Evolutionary conservation across 2,888 invertebrate genomes (phyloP), one percentile per base, ranked within the genome.

Genomic region (Teleogryllus oceanicus): DNA sequence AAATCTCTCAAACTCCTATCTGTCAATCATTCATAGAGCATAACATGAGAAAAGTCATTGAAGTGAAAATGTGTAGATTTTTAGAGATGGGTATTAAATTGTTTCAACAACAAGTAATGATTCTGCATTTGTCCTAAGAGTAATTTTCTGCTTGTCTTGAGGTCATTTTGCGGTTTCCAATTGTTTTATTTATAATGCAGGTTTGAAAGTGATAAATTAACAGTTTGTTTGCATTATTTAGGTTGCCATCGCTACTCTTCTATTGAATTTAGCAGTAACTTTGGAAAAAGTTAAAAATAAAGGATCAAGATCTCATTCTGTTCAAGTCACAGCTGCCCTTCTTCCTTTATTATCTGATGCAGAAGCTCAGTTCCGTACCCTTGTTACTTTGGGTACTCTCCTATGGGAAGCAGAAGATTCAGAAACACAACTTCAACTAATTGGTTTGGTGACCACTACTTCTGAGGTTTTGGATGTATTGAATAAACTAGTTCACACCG

Each of bases 321-420:
- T 90, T 18, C 90, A 90, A 83, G 89, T 90, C 37, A 84, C 91
- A 74, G 87, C 91, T 2, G 89, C 89, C 82, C 86, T 92, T 75
- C 85, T 93, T 78, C 87, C 88, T 0, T 89, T 86, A 82, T 86
- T 92, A 77, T 89, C 89, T 1, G 94, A 94, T 84, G 87, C 90
- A 2, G 95, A 96, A 86, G 94, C 95, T 0, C 90, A 92, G 81
- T 95, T 92, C 87, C 91, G 96, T 85, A 88, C 90, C 49, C 89
- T 96, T 21, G 94, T 96, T 21, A 93, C 93, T 0, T 87, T 95
- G 50, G 95, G 96, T 77, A 95, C 95, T 0, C 85, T 96, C 20
- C 85, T 92, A 83, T 88, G 87, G 20, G 89, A 88, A 21, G 80
- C 81, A 11, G 80, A 80, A 20, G 74, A 51, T 5, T 24, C 76